Base-by-base conservation (phyloP, 2,113 vertebrate genomes). In the Crotalus helleri region DNA sequence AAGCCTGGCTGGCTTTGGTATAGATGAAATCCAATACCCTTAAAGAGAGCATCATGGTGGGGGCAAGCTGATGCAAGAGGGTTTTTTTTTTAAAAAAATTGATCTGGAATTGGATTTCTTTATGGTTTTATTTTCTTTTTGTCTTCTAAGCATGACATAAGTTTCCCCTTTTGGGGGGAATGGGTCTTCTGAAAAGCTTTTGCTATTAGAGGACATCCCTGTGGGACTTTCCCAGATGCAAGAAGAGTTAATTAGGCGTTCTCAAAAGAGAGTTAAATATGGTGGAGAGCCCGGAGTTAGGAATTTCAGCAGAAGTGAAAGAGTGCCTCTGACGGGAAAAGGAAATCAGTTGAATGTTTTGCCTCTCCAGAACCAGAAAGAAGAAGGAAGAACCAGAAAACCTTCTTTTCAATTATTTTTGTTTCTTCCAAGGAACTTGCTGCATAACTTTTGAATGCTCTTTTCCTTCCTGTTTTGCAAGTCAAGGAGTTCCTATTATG, bases 381-480 rank as follows among this genome's bases (percentile, higher is more conserved):
- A 39, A 39, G 39, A 39, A 39, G 15, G 74, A 81, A 81, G 33
- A 44, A 39, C 69, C 11, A 10, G 24, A 59, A 90, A n/a, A 24
- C 24, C 46, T 24, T n/a, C 1, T 8, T 6, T 11, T 44, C 15
- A 33, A 54, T 4, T 13, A 19, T 57, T 94, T 59, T 88, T 87
- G 1, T 49, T 90, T 58, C 85, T 49, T 87, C 21, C n/a, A 49
- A 86, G 74, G 54, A 24, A 9, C 9, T 39, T 19, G 58, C 53
- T 90, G 19, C 24, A 21, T 90, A 74, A 90, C 81, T 87, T 90
- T 55, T 90, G 29, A 12, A 55, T 26, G 64, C 46, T 17, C 21
- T 85, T 94, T 92, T 90, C 64, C 91, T 92, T 85, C 90, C 55
- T 90, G 54, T 24, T 91, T 55, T n/a, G 85, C 90, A 89, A 89